Evolutionary conservation across 2,797 vertebrate genomes (phyloP), one percentile per base, ranked within the genome.

Genomic region (Gephyroberyx darwinii): DNA sequence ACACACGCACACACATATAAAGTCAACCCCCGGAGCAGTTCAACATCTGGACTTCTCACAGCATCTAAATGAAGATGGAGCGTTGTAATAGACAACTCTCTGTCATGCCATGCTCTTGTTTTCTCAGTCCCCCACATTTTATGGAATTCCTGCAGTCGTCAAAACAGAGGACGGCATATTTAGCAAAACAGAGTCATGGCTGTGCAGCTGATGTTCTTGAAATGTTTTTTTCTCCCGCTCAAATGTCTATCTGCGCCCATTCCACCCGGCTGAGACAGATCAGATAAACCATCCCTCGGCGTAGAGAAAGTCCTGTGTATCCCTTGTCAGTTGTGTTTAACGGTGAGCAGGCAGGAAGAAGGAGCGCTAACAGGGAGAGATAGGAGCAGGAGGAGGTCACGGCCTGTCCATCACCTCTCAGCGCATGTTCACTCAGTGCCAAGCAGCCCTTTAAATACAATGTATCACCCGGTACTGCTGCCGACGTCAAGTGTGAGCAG

Each of bases 361-460:
- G 77, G 78, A 61, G 76, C 16, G 75, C 77, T 88, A 89, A 88
- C 86, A 84, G 84, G 54, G 83, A 86, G 81, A 7, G 86, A 91
- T 88, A 81, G 88, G 77, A 87, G 78, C 78, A 76, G 63, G 77
- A 78, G 77, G 82, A 87, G 88, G 84, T 79, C 78, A 71, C 75
- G 84, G 77, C 84, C 84, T 75, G 88, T 90, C 89, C 78, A 65
- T 91, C 89, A 88, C 70, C 81, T 76, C 71, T 80, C 80, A 84
- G 66, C 84, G 75, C 81, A 83, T 67, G 75, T 75, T 82, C 78
- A 26, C 77, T 13, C 39, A 61, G 65, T 53, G 71, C 75, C 86
- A 80, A 74, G 77, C 74, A 65, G 61, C 63, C 65, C 45, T 82
- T 83, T 76, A 74, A 70, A 43, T 68, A 58, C 79, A 65, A 48